A percentile compares a stretch with the other conserved stretches of the same genome.
Evolutionary conservation across 1,140 invertebrate species (phyloP).

Genomic region (Melanaphis sacchari): DNA sequence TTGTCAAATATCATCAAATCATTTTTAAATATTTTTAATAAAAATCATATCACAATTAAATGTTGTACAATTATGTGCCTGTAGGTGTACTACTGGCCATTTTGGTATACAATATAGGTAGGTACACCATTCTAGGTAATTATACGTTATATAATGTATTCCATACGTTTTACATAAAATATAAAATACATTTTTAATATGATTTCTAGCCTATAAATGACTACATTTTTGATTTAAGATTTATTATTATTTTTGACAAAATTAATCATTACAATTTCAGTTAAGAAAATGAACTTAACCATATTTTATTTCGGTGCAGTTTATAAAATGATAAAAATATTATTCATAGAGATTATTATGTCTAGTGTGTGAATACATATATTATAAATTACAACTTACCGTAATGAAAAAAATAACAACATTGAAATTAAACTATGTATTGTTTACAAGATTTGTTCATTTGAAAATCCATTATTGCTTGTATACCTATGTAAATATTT

Average conservation of each 20-base stretch:
- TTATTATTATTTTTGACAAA: neutral
- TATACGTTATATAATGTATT: neutral
- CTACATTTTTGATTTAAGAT: neutral
- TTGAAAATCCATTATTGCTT: neutral
- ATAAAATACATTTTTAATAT: neutral
- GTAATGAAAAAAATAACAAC: neutral
- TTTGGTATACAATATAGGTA: neutral
- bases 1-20: too few species aligned
- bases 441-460: conserved; percentile 13
- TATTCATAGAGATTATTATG: too few species aligned
- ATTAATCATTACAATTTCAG: neutral
- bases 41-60: neutral
- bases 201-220: neutral
- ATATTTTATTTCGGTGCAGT: too few species aligned
- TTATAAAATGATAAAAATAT: too few species aligned
- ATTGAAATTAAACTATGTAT: neutral
- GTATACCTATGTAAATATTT: neutral
- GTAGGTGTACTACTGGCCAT: neutral
- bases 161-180: neutral
- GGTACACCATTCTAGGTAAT: too few species aligned
- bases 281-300: neutral
- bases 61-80: neutral
- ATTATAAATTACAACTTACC: neutral
- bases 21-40: too few species aligned
- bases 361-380: too few species aligned